Percentiles rank a stretch among this genome's conserved stretches.
These are phyloP conservation scores for Hypothenemus hampei DNA, from an alignment of 1,140 invertebrate genomes.

Conservation along the genomic window DNA sequence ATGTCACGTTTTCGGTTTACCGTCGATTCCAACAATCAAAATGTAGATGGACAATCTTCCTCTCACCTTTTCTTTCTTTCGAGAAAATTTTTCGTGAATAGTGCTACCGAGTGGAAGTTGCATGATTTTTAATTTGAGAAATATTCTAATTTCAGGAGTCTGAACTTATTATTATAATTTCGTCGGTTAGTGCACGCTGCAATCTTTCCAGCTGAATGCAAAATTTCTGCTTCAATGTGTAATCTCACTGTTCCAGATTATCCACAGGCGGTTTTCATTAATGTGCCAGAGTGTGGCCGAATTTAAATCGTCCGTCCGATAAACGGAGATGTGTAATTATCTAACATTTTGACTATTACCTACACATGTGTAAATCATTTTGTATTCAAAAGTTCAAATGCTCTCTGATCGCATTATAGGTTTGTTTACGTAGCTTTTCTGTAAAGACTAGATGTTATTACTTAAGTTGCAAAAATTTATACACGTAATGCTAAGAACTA, in stretches of 20 bases:
- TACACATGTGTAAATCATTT: too few relatives aligned
- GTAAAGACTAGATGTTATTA: too few relatives aligned
- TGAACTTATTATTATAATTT: too few relatives aligned
- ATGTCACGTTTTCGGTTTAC: conserved; percentile 18
- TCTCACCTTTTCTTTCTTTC: neutral
- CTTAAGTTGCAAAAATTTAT: too few relatives aligned
- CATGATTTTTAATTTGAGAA: neutral
- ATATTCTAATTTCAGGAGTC: conserved; percentile 1
- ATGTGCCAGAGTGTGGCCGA: conserved; percentile 11
- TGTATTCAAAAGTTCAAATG: too few relatives aligned
- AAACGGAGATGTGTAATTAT: too few relatives aligned
- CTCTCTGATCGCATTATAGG: too few relatives aligned
- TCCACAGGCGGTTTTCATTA: conserved; percentile 15
- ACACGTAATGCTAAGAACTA: too few relatives aligned
- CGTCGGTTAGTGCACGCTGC: conserved; percentile 6
- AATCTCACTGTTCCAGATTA: conserved; percentile 9
- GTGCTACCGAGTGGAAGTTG: neutral
- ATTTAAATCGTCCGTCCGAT: conserved; percentile 11
- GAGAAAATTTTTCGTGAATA: neutral
- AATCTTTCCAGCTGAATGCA: conserved; percentile 9
- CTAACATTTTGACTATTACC: too few relatives aligned
- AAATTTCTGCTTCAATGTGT: conserved; percentile 10
- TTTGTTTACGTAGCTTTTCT: too few relatives aligned
- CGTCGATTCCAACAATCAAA: conserved; percentile 16
- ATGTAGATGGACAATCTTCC: conserved; percentile 2